These are phyloP conservation scores for Drosophila pegasa DNA, from an alignment of 2,888 invertebrate species.

Conservation along the genomic window DNA sequence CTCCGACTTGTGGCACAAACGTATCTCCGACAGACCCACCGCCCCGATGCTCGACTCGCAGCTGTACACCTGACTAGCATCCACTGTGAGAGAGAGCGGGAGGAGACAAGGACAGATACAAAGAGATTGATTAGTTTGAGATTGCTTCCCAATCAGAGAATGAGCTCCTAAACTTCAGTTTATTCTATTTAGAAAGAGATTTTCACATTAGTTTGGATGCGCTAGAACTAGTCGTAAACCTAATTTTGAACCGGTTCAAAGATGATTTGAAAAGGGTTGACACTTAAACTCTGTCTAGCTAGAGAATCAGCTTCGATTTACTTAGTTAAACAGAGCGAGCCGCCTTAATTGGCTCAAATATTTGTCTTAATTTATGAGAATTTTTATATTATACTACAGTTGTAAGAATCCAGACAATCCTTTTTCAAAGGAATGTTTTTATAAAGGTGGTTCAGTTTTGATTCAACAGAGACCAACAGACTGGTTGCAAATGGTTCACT, in stretches of 20 bases:
- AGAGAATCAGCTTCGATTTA: neutral
- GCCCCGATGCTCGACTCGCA: conserved; percentile 84
- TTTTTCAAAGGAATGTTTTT: too few relatives aligned
- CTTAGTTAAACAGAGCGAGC: neutral
- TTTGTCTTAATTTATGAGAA: too few relatives aligned
- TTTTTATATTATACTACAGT: too few relatives aligned
- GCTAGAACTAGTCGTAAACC: neutral
- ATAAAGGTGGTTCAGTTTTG: too few relatives aligned
- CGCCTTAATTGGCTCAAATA: neutral
- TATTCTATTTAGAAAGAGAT: neutral
- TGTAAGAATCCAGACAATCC: too few relatives aligned
- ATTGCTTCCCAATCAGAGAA: too few relatives aligned
- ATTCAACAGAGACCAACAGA: too few relatives aligned
- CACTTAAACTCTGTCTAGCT: neutral
- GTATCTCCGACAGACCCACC: conserved; percentile 85
- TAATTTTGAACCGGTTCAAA: neutral
- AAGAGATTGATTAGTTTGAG: neutral
- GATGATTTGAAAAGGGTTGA: neutral
- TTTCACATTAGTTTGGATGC: neutral
- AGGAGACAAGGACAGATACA: neutral
- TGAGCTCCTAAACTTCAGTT: neutral
- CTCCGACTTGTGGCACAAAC: conserved; percentile 84
- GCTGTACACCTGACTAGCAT: conserved; percentile 84
- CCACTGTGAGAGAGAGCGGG: conserved; percentile 65
- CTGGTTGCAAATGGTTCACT: too few relatives aligned